phyloP scores from a whole-genome alignment of 1,140 invertebrate genomes.

The Idris sp. region DNA sequence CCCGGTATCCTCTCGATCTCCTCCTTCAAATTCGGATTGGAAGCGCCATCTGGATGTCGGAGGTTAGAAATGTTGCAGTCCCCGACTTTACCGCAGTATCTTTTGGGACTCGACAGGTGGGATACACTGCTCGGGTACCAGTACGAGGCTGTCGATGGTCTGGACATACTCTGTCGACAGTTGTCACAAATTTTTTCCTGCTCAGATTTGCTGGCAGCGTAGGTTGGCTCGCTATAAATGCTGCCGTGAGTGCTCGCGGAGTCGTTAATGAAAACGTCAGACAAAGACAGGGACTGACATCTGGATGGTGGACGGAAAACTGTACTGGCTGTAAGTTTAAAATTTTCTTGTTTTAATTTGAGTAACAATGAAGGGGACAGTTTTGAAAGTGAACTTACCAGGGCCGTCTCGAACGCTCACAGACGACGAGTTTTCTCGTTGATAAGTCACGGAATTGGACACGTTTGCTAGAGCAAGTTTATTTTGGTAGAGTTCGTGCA shows the following conservation, averaged over 20 bases:
- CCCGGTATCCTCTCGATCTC: constrained; percentile 84
- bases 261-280: constrained; percentile 83
- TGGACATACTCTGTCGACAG: constrained; percentile 84
- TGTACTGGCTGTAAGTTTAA: constrained; percentile 68
- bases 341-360: too few relatives aligned
- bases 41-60: constrained; percentile 92
- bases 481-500: constrained; percentile 84
- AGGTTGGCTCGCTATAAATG: constrained; percentile 90
- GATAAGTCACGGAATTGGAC: constrained; percentile 79
- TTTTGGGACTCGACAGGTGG: constrained; percentile 75
- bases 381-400: constrained; percentile 77
- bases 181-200: constrained; percentile 88
- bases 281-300: constrained; percentile 84
- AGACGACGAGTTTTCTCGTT: constrained; percentile 76
- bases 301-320: constrained; percentile 77
- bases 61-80: constrained; percentile 85
- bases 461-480: constrained; percentile 82
- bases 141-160: constrained; percentile 83
- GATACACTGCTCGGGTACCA: constrained; percentile 79
- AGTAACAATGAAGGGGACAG: too few relatives aligned
- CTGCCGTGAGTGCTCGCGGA: constrained; percentile 84
- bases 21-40: constrained; percentile 90
- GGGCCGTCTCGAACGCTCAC: constrained; percentile 72
- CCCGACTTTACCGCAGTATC: constrained; percentile 76
- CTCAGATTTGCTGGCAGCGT: constrained; percentile 80